Evolutionary conservation across 64 coral and sea anemone genomes (phyloP).

Genomic region (Actinia tenebrosa): DNA sequence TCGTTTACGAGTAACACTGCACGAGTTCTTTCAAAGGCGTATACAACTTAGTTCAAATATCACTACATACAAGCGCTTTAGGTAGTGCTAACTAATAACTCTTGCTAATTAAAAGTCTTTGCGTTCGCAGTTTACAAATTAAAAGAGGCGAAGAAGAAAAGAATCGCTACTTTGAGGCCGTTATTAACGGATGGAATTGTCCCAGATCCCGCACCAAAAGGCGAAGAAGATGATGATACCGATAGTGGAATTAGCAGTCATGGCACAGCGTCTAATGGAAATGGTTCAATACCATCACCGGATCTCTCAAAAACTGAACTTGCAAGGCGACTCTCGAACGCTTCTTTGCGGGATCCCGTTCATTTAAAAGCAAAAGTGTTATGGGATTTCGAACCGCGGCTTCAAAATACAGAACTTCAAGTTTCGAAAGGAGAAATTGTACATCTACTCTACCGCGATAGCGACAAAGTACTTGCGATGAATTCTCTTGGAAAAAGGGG

Average conservation of each 20-base stretch:
- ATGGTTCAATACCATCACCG: slow-evolving; percentile 43
- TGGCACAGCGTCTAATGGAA: not conserved
- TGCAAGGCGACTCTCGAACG: slow-evolving; percentile 29
- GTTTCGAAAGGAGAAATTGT: slow-evolving; percentile 74
- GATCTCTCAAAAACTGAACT: slow-evolving; percentile 84
- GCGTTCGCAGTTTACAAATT: slow-evolving; percentile 2
- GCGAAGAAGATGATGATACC: slow-evolving; percentile 66
- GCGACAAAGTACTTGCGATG: slow-evolving; percentile 42
- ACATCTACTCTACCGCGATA: slow-evolving; percentile 52
- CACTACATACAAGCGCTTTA: no score
- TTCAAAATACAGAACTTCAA: slow-evolving; percentile 29
- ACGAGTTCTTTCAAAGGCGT: no score
- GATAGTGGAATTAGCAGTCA: slow-evolving; percentile 67
- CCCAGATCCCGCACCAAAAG: not conserved
- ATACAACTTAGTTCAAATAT: no score
- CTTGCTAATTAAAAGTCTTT: not conserved
- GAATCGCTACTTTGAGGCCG: not conserved
- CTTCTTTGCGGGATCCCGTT: slow-evolving; percentile 30
- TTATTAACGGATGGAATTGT: not conserved
- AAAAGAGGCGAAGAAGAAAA: slow-evolving; percentile 12
- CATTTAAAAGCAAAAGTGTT: slow-evolving; percentile 54
- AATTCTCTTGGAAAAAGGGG: slow-evolving; percentile 49
- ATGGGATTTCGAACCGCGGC: slow-evolving; percentile 47
- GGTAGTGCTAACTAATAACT: no score
- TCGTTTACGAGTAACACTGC: no score